These are phyloP conservation scores for Mythimna vitellina DNA, from an alignment of 2,888 invertebrate genomes.

Conservation along the genomic window DNA sequence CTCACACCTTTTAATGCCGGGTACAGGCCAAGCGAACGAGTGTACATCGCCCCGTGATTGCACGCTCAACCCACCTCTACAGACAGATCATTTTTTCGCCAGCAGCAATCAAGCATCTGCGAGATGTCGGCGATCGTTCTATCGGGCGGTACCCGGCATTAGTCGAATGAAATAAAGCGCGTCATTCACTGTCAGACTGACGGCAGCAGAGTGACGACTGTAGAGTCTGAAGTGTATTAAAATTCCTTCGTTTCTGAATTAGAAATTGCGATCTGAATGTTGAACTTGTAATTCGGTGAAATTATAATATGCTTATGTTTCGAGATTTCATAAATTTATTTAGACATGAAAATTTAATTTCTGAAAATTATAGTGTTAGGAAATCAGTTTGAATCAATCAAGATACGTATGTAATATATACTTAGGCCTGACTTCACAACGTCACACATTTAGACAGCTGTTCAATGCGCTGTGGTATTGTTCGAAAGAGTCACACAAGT, in stretches of 20 bases:
- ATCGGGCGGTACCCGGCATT: neutral
- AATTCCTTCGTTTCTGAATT: slow-evolving; percentile 42
- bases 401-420: no score
- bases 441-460: no score
- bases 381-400: no score
- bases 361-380: no score
- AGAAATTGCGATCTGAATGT: slow-evolving; percentile 1
- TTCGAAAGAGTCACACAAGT: no score
- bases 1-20: slow-evolving; percentile 34
- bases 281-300: neutral
- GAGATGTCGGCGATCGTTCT: neutral
- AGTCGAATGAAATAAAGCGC: slow-evolving; percentile 43
- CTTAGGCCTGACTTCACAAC: no score
- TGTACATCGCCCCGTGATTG: neutral
- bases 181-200: slow-evolving; percentile 34
- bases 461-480: no score
- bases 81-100: neutral
- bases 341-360: no score
- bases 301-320: neutral
- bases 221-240: slow-evolving; percentile 25
- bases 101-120: neutral
- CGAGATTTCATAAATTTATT: neutral
- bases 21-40: neutral
- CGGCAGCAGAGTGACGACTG: slow-evolving; percentile 18
- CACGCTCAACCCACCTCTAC: neutral